A percentile compares a stretch with the other conserved stretches of the same genome.
phyloP scores from a whole-genome alignment of 2,797 vertebrate genomes.

The Rhinoraja longicauda region DNA sequence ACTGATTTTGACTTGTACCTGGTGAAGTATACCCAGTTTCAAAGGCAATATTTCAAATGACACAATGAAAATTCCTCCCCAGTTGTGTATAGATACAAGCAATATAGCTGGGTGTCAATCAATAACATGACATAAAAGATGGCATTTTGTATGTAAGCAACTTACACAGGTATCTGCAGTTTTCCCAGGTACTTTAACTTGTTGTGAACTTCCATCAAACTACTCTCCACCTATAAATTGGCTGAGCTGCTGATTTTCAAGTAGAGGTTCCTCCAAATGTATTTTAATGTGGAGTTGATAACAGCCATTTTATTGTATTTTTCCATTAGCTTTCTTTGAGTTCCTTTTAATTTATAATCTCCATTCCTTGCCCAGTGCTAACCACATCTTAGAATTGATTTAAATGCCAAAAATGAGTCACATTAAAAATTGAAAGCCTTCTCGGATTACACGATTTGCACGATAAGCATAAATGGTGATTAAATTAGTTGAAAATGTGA shows the following conservation, averaged over 20 bases:
- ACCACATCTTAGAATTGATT: background rate
- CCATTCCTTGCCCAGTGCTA: background rate
- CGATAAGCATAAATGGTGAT: background rate
- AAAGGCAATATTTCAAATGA: background rate
- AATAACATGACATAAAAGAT: background rate
- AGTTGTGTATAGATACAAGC: no score
- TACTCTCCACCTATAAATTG: background rate
- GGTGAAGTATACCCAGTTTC: background rate
- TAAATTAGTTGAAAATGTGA: background rate
- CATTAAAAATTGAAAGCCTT: background rate
- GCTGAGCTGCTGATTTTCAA: background rate
- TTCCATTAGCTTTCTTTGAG: background rate
- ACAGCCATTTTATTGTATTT: background rate
- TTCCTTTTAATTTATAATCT: background rate
- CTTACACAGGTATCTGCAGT: background rate
- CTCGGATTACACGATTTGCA: background rate
- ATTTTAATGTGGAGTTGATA: background rate
- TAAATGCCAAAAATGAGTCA: background rate
- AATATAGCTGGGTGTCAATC: background rate
- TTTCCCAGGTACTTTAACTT: background rate
- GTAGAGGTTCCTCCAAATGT: background rate
- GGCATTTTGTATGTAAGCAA: background rate
- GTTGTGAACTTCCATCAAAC: background rate
- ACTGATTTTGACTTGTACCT: background rate
- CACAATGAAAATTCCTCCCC: background rate